Percentiles rank a stretch among this genome's conserved stretches.
These are phyloP conservation scores for Sylvia borin DNA, from an alignment of 2,797 vertebrate species.

Conservation along the genomic window DNA sequence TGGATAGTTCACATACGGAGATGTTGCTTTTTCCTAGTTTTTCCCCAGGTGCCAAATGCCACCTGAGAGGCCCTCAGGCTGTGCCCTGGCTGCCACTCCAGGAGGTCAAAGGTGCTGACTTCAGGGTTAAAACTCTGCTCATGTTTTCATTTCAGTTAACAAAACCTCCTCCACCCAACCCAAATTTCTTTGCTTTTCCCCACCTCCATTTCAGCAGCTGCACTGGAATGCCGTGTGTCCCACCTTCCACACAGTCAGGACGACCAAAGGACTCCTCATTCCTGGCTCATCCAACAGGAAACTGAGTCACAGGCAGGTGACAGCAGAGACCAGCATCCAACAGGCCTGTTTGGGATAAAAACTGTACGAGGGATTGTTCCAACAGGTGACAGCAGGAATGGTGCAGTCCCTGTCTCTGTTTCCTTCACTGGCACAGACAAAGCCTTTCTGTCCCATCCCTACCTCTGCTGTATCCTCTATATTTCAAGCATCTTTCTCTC, in stretches of 20 bases:
- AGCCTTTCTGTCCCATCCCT: not conserved
- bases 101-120: not conserved
- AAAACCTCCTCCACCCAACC: not conserved
- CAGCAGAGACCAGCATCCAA: not conserved
- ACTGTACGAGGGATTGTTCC: not conserved
- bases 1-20: not conserved
- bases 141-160: not conserved
- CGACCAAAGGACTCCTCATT: not conserved
- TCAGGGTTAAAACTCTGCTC: not conserved
- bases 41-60: not conserved
- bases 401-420: not conserved
- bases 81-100: not conserved
- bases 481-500: not conserved
- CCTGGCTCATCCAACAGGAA: not conserved
- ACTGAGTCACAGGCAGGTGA: not conserved
- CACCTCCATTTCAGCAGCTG: not conserved
- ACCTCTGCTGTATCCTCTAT: not conserved
- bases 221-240: rapidly evolving
- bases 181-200: not conserved
- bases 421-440: not conserved
- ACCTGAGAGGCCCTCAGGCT: not conserved
- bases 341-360: not conserved
- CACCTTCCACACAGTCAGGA: not conserved
- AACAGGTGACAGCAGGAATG: not conserved
- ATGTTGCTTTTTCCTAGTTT: not conserved